Conservation (phyloP, 2,888 invertebrate genomes). For the Aleiodes leptofemur region DNA sequence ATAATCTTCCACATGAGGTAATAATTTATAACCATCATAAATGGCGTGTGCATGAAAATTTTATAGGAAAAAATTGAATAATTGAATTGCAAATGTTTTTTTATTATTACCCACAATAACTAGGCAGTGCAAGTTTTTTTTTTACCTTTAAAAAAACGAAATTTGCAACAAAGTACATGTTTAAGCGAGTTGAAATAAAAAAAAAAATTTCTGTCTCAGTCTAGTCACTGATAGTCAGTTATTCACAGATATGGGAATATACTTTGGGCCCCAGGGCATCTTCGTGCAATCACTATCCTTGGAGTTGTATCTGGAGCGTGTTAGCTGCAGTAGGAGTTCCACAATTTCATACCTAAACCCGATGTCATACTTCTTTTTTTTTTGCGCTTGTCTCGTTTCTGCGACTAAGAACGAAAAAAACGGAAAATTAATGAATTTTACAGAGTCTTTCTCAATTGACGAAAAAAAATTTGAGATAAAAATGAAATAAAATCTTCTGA, state of each 20-base stretch:
- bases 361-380: conserved; percentile 11
- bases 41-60: conserved; percentile 3
- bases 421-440: not conserved
- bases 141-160: not conserved
- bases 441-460: too few relatives aligned
- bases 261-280: conserved; percentile 60
- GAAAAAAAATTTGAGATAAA: too few relatives aligned
- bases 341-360: conserved; percentile 44
- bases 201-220: conserved; percentile 53
- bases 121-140: not conserved
- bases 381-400: conserved; percentile 5
- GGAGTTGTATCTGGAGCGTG: conserved; percentile 69
- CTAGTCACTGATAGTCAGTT: conserved; percentile 40
- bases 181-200: not conserved
- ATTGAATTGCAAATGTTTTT: conserved; percentile 27
- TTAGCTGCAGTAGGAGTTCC: conserved; percentile 44
- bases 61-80: not conserved
- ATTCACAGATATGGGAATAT: conserved; percentile 69
- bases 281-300: conserved; percentile 70
- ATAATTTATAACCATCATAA: conserved; percentile 29
- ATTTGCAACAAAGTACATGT: too few relatives aligned
- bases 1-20: conserved; percentile 43
- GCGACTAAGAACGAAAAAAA: conserved; percentile 17
- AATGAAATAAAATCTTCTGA: too few relatives aligned
- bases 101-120: conserved; percentile 5